Evolutionary conservation across 2,888 invertebrate genomes (phyloP), one percentile per base, ranked within the genome.

Genomic region (Scelioninae gen. 1): DNA sequence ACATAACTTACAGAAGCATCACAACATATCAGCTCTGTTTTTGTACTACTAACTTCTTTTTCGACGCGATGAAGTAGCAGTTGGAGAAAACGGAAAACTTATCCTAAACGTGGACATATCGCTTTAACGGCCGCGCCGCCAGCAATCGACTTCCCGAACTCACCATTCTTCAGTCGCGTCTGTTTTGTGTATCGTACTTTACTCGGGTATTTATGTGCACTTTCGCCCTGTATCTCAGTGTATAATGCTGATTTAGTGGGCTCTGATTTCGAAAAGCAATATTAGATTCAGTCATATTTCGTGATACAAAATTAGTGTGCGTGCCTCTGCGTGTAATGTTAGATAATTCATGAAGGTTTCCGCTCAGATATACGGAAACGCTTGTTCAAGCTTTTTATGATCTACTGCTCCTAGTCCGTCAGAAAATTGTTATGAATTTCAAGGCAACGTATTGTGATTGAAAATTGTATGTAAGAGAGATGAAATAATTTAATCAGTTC

Each of bases 111-210:
- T 62, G 76, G 82, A 76, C 76, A 38, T 66, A 76, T 82, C 75
- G 81, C 81, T 75, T 81, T 69, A 81, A 65, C 81, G 71, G 49
- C 63, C 51, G 65, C 69, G 38, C 38, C 60, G 23, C 47, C 38
- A 49, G 65, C 69, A 60, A 66, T 72, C 72, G 71, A 76, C 82
- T 82, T 66, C 62, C 66, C 58, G 62, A 51, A 76, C 71, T 63
- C 53, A 13, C 76, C 66, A 66, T 76, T 82, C 55, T 76, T 82
- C 71, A 58, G 65, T 56, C 75, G 63, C 65, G 75, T 69, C 68
- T 75, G 75, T 69, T 80, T 80, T 80, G 55, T 75, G 75, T 75
- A 75, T 62, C 80, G 74, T 69, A 63, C 68, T 68, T 80, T 80
- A 58, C 63, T 55, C 55, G 47, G 55, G 45, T 80, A 74, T 80